Percentiles rank a stretch among this genome's conserved stretches.
These are phyloP conservation scores for Carduelis carduelis DNA, from an alignment of 2,797 vertebrate genomes.

Conservation along the genomic window DNA sequence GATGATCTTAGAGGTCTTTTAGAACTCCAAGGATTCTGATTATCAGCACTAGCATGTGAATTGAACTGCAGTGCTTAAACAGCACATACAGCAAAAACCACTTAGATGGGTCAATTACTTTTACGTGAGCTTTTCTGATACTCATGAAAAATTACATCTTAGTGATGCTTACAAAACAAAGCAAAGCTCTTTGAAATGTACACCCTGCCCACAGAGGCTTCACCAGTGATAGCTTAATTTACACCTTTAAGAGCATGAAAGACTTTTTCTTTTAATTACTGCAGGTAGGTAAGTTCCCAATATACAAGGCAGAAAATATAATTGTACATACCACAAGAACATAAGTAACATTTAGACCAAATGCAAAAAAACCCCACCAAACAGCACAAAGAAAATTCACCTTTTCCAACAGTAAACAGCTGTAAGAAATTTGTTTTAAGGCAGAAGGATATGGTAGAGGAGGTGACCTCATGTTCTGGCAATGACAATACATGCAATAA, in stretches of 20 bases:
- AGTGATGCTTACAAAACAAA: not conserved
- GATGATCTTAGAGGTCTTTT: not conserved
- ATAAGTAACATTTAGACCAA: not conserved
- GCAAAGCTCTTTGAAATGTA: not conserved
- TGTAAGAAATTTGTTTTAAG: not conserved
- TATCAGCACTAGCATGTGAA: not conserved
- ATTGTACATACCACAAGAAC: not conserved
- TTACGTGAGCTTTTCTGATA: not conserved
- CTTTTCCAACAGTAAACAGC: not conserved
- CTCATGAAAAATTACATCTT: not conserved
- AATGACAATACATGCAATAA: not conserved
- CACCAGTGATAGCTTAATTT: not conserved
- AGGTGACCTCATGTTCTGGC: not conserved
- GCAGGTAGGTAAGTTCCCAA: not conserved
- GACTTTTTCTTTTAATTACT: not conserved
- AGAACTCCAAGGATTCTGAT: not conserved
- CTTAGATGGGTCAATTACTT: not conserved
- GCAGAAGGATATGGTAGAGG: not conserved
- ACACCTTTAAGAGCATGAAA: not conserved
- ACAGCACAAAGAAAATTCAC: not conserved
- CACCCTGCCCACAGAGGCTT: not conserved
- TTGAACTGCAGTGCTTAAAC: not conserved
- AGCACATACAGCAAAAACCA: fast-evolving
- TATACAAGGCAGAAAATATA: not conserved
- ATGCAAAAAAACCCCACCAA: not conserved